A percentile compares a stretch with the other conserved stretches of the same genome.
phyloP scores from a whole-genome alignment of 2,113 vertebrate species.

The Strigops habroptila region DNA sequence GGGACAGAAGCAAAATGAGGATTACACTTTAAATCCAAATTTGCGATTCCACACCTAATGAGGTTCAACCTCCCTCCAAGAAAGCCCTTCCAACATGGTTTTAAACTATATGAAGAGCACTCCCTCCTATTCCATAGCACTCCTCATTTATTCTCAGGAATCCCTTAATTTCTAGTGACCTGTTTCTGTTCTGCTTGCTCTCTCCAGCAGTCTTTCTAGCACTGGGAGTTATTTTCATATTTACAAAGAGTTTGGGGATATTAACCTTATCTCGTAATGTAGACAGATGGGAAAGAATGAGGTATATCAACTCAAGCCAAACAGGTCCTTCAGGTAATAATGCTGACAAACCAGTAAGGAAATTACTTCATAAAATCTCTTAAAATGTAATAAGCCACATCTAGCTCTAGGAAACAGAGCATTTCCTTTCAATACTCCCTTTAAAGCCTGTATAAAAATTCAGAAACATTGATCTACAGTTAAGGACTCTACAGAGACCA shows the following conservation, averaged over 20 bases:
- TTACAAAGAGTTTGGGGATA: background rate
- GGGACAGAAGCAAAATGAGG: background rate
- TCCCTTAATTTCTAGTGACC: background rate
- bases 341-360: background rate
- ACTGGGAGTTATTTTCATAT: background rate
- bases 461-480: background rate
- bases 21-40: background rate
- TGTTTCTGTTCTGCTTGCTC: background rate
- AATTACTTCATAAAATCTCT: background rate
- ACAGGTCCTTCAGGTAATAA: background rate
- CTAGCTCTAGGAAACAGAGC: background rate
- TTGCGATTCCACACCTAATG: background rate
- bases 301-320: background rate
- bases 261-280: background rate
- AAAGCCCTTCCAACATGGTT: background rate
- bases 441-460: slow-evolving; percentile 7
- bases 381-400: background rate
- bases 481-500: background rate
- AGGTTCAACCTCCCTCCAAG: background rate
- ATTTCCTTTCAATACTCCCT: background rate
- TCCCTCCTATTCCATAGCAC: background rate
- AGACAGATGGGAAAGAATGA: background rate
- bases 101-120: background rate
- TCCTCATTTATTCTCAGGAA: background rate
- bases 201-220: background rate